Percentiles rank a stretch among this genome's conserved stretches.
Evolutionary conservation across 1,140 invertebrate genomes (phyloP).

Genomic region (Pemphigus obesinymphae): DNA sequence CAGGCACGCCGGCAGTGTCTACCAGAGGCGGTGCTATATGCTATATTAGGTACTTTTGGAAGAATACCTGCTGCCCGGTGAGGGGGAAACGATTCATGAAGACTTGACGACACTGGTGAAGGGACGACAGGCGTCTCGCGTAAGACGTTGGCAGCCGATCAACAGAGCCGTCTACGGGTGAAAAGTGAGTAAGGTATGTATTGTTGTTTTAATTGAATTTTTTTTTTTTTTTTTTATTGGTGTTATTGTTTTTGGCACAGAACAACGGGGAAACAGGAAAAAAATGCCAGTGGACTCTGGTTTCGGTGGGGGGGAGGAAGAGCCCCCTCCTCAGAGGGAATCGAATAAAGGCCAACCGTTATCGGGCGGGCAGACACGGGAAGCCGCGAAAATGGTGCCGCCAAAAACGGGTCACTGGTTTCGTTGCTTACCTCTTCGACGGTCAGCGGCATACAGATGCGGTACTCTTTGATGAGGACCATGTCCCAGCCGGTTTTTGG

Average conservation of each 20-base stretch:
- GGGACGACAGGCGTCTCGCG: too few species aligned
- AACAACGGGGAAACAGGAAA: neutral
- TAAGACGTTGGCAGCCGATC: neutral
- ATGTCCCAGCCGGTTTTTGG: conserved; percentile 50
- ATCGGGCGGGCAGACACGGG: neutral
- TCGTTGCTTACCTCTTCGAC: conserved; percentile 72
- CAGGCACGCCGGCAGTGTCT: too few species aligned
- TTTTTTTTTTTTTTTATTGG: too few species aligned
- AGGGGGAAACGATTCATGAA: too few species aligned
- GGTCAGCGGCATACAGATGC: conserved; percentile 86
- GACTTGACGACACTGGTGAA: too few species aligned
- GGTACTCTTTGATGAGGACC: conserved; percentile 82
- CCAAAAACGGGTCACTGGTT: neutral
- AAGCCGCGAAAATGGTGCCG: neutral
- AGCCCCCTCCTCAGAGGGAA: neutral
- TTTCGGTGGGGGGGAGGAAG: neutral
- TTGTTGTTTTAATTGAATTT: too few species aligned
- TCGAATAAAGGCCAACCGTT: neutral
- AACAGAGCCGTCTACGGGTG: neutral
- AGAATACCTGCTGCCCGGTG: too few species aligned
- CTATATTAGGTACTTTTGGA: too few species aligned
- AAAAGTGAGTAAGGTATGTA: neutral
- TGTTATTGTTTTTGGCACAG: neutral
- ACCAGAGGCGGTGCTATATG: too few species aligned
- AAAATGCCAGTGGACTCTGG: neutral